phyloP scores from a whole-genome alignment of 2,797 vertebrate genomes.

The Nyctalus aviator region DNA sequence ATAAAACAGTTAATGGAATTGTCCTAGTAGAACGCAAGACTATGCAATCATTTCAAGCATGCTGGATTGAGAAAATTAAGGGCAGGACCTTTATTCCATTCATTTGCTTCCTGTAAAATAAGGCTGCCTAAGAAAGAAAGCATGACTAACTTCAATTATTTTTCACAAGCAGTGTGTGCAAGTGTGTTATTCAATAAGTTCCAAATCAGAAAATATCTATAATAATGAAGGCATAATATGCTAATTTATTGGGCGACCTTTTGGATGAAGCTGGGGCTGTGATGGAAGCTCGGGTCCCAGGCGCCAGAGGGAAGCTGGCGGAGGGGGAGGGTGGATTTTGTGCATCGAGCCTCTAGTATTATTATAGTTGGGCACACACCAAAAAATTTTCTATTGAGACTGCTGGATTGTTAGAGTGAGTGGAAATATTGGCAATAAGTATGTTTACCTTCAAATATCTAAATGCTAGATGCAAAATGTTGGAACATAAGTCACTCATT shows the following conservation, averaged over 20 bases:
- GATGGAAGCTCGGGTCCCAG: too few species aligned
- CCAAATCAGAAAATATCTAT: slow-evolving; percentile 3
- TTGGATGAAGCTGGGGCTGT: too few species aligned
- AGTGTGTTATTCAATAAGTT: slow-evolving; percentile 29
- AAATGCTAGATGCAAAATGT: not conserved
- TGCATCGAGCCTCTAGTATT: not conserved
- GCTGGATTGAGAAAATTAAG: slow-evolving; percentile 52
- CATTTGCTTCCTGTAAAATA: slow-evolving; percentile 50
- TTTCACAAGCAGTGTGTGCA: slow-evolving; percentile 27
- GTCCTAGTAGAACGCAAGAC: not conserved
- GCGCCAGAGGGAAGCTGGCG: too few species aligned
- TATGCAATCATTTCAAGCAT: slow-evolving; percentile 58
- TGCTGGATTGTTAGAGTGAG: not conserved
- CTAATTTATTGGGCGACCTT: too few species aligned
- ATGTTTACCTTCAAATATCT: not conserved
- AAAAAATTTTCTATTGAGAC: slow-evolving; percentile 31
- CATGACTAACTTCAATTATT: slow-evolving; percentile 46
- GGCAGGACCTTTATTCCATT: slow-evolving; percentile 22
- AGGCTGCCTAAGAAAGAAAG: slow-evolving; percentile 34
- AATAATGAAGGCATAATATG: too few species aligned
- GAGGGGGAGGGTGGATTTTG: too few species aligned
- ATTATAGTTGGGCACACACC: not conserved
- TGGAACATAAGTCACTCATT: not conserved
- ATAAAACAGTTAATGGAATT: slow-evolving; percentile 31
- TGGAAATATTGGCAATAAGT: slow-evolving; percentile 8